Evolutionary conservation across 2,888 invertebrate species (phyloP), one percentile per base, ranked within the genome.

Genomic region (Byasa hedistus): DNA sequence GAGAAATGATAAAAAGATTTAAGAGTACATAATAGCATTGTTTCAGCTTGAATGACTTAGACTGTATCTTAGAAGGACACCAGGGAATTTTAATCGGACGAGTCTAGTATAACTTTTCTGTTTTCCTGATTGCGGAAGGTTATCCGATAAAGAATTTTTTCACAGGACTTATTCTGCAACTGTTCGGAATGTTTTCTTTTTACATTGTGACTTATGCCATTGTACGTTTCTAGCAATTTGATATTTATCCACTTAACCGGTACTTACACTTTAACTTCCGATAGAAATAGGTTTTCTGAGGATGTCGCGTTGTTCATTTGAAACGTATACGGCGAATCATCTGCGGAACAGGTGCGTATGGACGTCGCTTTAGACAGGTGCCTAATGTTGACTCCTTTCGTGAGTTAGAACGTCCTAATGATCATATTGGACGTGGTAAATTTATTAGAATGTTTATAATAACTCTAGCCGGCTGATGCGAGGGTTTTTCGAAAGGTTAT

Each of bases 331-430:
- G 27, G 75, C 71, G 73, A 78, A 79, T 83, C 82, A 80, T 77
- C 75, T 75, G 79, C 75, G 67, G 69, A 73, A 74, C 89, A 88
- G 86, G 84, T 78, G 80, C 68, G 24, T 59, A 17, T 48, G 19
- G 22, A 61, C 52, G 52, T 76, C 73, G 70, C 73, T 80, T 87
- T 89, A 86, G 87, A 85, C 90, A 91, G 89, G 89, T 90, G 90
- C 83, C 86, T 89, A 87, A 85, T 78, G 75, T 76, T 71, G 73
- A 74, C 55, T 39, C 39, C 36, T 71, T 54, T 48, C 55, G 57
- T 59, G 27, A 57, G 63, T 66, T 69, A 70, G 68, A 68, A 60
- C 63, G 58, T 67, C 60, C 71, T 69, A 68, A 69, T 66, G 65
- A 71, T 70, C 64, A 70, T 66, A 67, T 59, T 64, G 64, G 68